A percentile compares a stretch with the other conserved stretches of the same genome.
Conservation (phyloP, 2,888 invertebrate species). For the Rhyacophila evoluta region DNA sequence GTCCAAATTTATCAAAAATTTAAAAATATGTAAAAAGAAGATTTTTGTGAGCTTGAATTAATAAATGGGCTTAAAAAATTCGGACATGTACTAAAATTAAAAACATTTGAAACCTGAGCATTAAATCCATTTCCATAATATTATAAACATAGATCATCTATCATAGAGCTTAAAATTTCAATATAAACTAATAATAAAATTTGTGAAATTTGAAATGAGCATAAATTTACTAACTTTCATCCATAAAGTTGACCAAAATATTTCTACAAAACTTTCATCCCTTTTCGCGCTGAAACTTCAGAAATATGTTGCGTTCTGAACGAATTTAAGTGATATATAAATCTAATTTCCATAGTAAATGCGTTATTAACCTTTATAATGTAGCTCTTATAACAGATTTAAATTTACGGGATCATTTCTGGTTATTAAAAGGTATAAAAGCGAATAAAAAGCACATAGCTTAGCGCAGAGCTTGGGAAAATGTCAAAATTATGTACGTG, state of each 20-base stretch:
- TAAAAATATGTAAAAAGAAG: too few species aligned
- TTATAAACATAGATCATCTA: too few species aligned
- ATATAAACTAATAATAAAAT: too few species aligned
- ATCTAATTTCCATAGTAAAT: constrained; percentile 22
- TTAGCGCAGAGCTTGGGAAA: neutral
- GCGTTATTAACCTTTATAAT: constrained; percentile 17
- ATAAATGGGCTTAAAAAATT: too few species aligned
- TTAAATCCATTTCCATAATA: too few species aligned
- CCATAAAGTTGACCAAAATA: neutral
- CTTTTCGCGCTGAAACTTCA: neutral
- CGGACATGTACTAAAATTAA: too few species aligned
- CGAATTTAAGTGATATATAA: constrained; percentile 1
- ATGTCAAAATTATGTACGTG: neutral
- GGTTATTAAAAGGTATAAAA: constrained; percentile 22
- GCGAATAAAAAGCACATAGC: constrained; percentile 16
- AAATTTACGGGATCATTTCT: constrained; percentile 19
- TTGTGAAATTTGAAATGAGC: too few species aligned
- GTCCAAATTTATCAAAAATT: too few species aligned
- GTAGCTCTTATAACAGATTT: constrained; percentile 1
- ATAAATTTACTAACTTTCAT: neutral
- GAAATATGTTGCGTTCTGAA: neutral
- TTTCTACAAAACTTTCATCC: neutral
- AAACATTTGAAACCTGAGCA: too few species aligned
- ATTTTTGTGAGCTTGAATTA: too few species aligned
- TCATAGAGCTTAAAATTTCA: too few species aligned